phyloP scores from a whole-genome alignment of 2,888 invertebrate species.

The Cryptocephalus primarius region DNA sequence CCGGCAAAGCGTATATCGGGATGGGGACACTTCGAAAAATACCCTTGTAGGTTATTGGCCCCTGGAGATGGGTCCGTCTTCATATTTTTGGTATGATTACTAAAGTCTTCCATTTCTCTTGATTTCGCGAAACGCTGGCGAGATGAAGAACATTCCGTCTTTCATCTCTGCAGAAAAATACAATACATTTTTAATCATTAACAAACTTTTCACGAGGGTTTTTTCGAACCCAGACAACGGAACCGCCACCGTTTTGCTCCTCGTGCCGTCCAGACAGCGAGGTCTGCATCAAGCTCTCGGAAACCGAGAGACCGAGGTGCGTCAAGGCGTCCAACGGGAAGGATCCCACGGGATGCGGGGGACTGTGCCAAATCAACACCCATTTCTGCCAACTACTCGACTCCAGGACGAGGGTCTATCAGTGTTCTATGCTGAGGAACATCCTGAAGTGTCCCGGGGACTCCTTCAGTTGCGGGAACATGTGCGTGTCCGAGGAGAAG shows the following conservation, averaged over 20 bases:
- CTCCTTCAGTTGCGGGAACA: constrained; percentile 63
- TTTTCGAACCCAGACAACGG: no score
- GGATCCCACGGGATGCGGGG: constrained; percentile 50
- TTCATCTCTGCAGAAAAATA: no score
- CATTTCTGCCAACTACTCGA: constrained; percentile 55
- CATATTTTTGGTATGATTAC: no score
- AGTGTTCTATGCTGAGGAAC: constrained; percentile 46
- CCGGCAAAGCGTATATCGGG: no score
- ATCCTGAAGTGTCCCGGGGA: constrained; percentile 48
- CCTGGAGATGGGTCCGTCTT: no score
- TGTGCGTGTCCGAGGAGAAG: constrained; percentile 52
- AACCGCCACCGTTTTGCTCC: constrained; percentile 13
- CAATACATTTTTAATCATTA: no score
- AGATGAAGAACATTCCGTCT: no score
- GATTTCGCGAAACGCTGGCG: no score
- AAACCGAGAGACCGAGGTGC: constrained; percentile 26
- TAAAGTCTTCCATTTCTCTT: no score
- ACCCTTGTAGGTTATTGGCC: no score
- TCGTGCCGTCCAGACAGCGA: constrained; percentile 18
- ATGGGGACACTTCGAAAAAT: no score
- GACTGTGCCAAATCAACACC: constrained; percentile 50
- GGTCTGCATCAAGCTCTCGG: constrained; percentile 28
- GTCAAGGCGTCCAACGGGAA: constrained; percentile 21
- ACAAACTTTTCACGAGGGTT: no score
- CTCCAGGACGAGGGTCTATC: constrained; percentile 38